Conservation (phyloP, 2,888 invertebrate genomes). For the Plemyria rubiginata region DNA sequence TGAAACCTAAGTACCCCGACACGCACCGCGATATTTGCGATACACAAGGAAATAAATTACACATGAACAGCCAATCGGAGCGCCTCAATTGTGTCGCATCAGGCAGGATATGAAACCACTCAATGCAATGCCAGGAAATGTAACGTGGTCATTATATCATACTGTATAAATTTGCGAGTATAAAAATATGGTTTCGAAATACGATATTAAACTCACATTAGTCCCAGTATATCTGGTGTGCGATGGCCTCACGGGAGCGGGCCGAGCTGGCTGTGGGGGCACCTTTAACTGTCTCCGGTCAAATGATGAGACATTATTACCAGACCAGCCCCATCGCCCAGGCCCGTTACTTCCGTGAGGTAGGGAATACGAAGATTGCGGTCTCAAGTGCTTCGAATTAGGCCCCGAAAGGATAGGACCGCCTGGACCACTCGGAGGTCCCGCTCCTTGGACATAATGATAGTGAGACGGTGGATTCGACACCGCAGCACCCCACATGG, state of each 20-base stretch:
- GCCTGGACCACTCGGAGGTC: constrained; percentile 66
- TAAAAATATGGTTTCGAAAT: constrained; percentile 26
- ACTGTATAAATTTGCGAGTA: constrained; percentile 40
- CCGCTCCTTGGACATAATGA: constrained; percentile 74
- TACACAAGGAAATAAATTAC: constrained; percentile 72
- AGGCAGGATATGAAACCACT: constrained; percentile 59
- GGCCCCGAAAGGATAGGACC: constrained; percentile 74
- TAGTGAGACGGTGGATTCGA: constrained; percentile 74
- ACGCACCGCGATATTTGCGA: constrained; percentile 61
- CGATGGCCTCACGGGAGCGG: constrained; percentile 71
- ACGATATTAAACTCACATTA: constrained; percentile 67
- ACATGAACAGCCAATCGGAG: constrained; percentile 52
- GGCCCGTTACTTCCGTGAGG: constrained; percentile 84
- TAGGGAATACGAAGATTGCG: constrained; percentile 82
- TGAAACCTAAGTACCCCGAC: constrained; percentile 59
- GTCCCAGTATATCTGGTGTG: constrained; percentile 65
- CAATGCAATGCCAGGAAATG: constrained; percentile 39
- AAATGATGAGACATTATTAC: constrained; percentile 81
- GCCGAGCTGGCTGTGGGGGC: constrained; percentile 75
- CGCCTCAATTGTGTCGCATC: constrained; percentile 60
- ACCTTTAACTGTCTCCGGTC: constrained; percentile 78
- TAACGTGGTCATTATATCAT: constrained; percentile 38
- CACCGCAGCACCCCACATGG: constrained; percentile 78
- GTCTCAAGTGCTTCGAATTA: constrained; percentile 68
- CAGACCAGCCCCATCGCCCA: constrained; percentile 83